Evolutionary conservation across 2,888 invertebrate species (phyloP), one percentile per base, ranked within the genome.

Genomic region (Carcina quercana): DNA sequence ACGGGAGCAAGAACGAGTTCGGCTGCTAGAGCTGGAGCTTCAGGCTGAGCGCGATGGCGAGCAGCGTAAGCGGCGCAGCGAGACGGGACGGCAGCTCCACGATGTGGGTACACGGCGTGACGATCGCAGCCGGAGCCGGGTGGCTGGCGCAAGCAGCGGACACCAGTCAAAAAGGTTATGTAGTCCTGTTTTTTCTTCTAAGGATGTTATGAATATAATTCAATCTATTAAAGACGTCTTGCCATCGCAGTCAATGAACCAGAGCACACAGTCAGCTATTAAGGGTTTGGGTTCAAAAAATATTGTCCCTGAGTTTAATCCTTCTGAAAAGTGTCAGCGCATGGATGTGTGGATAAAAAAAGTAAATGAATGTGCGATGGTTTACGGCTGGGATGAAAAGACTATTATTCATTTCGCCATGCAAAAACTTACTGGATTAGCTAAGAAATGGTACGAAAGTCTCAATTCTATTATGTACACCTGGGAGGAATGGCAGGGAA

Each of bases 361-460:
- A 19, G 34, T 37, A 0, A 41, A 38, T 12, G 27, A 40, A 26
- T 40, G 35, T 34, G 35, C 37, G 1, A 13, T 10, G 1, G 37
- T 40, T 1, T 43, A 43, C 15, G 35, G 33, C 22, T 42, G 40
- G 40, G 42, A 41, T 21, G 39, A 42, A 1, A 42, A 25, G 19
- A 41, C 39, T 0, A 39, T 30, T 3, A 32, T 22, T n/a, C 38
- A 42, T 29, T 42, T 17, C 8, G 38, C 46, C 4, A 37, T 42
- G 38, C 47, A 44, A 25, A 47, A 47, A 32, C 37, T 44, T 7
- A 34, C 35, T 12, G 46, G 46, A 0, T 25, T 45, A 27, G 47
- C 47, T 30, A 42, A 34, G 28, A 31, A 13, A 5, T 47, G 43
- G 46, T 46, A 42, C 19, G 40, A 46, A 19, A 30, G 39, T 8